These are phyloP conservation scores for Heliconius melpomene DNA, from an alignment of 1,140 invertebrate species.

Conservation along the genomic window DNA sequence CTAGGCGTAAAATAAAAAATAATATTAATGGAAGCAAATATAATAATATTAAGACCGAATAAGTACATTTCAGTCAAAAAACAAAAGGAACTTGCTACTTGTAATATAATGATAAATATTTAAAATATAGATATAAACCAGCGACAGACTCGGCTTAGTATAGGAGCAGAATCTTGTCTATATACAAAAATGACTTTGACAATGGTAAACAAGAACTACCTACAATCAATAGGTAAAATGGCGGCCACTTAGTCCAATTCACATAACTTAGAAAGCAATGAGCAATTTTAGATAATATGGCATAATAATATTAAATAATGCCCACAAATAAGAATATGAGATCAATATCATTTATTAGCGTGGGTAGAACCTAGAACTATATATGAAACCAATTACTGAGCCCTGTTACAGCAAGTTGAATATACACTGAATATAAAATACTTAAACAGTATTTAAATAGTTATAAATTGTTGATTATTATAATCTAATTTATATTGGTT, in stretches of 20 bases:
- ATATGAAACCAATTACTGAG: conserved; percentile 16
- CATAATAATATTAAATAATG: conserved; percentile 63
- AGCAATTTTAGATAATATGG: conserved; percentile 67
- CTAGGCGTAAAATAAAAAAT: conserved; percentile 52
- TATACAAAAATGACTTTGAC: conserved; percentile 36
- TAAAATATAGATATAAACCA: conserved; percentile 25
- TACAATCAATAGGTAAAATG: conserved; percentile 21
- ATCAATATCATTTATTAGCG: conserved; percentile 68
- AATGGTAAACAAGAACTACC: conserved; percentile 34
- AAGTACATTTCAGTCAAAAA: conserved; percentile 34
- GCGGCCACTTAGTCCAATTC: conserved; percentile 16
- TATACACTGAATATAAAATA: too few species aligned
- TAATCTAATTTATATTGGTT: not conserved
- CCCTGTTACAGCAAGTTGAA: not conserved
- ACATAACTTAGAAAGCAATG: conserved; percentile 55
- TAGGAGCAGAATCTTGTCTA: conserved; percentile 18
- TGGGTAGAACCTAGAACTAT: conserved; percentile 17
- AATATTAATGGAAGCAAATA: conserved; percentile 68
- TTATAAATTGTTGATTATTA: not conserved
- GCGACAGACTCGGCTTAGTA: conserved; percentile 16
- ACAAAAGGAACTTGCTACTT: conserved; percentile 43
- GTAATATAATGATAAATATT: conserved; percentile 40
- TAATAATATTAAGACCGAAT: conserved; percentile 37
- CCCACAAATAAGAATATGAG: conserved; percentile 73
- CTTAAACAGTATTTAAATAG: not conserved